Evolutionary conservation across 2,797 vertebrate genomes (phyloP).

Genomic region (Coranthus polyacanthus): DNA sequence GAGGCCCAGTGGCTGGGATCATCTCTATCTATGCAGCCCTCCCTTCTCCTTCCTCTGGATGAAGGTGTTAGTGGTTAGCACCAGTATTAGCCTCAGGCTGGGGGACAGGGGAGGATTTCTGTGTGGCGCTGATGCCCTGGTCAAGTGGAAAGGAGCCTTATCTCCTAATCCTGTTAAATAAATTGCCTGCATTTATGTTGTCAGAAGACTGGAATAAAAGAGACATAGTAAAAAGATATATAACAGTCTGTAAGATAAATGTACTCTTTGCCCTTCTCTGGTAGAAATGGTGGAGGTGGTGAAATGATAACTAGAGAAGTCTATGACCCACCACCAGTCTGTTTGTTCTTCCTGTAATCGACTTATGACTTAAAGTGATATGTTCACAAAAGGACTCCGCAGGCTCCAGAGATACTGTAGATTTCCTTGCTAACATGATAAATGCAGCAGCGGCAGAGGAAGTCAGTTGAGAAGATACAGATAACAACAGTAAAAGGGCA

Average conservation of each 20-base stretch:
- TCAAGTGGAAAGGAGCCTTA: slow-evolving; percentile 70
- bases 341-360: slow-evolving; percentile 48
- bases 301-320: slow-evolving; percentile 55
- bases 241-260: slow-evolving; percentile 62
- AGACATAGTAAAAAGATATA: slow-evolving; percentile 53
- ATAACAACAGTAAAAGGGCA: slow-evolving; percentile 39
- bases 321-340: slow-evolving; percentile 39
- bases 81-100: slow-evolving; percentile 65
- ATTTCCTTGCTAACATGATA: slow-evolving; percentile 48
- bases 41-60: slow-evolving; percentile 36
- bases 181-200: slow-evolving; percentile 78
- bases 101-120: slow-evolving; percentile 64
- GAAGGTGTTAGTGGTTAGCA: slow-evolving; percentile 62
- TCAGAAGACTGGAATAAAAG: slow-evolving; percentile 66
- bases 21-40: slow-evolving; percentile 52
- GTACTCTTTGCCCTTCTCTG: slow-evolving; percentile 53
- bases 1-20: slow-evolving; percentile 68
- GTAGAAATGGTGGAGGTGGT: slow-evolving; percentile 51
- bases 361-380: slow-evolving; percentile 54
- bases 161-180: slow-evolving; percentile 81
- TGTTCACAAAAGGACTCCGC: slow-evolving; percentile 39
- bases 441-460: slow-evolving; percentile 40
- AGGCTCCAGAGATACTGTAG: slow-evolving; percentile 34
- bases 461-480: slow-evolving; percentile 23
- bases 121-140: slow-evolving; percentile 51